Evolutionary conservation across 2,113 vertebrate species (phyloP).

Genomic region (Amblyornis subalaris): DNA sequence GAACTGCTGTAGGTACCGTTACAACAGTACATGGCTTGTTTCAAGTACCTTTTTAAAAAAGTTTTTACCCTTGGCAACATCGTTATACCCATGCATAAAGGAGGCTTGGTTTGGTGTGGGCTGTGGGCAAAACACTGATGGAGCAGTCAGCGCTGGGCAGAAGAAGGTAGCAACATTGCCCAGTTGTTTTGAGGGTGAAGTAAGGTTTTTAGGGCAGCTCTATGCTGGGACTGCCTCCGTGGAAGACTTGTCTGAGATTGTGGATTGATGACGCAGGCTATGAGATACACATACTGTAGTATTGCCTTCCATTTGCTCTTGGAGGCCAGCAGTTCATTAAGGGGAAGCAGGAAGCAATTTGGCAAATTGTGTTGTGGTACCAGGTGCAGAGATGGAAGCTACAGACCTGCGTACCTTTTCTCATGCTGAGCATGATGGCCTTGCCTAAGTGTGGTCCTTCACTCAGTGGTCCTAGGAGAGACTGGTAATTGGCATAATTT

Average conservation of each 20-base stretch:
- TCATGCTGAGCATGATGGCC: not conserved
- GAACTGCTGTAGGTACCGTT: not conserved
- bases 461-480: no score
- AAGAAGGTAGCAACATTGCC: not conserved
- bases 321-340: not conserved
- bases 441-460: not conserved
- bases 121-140: not conserved
- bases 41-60: not conserved
- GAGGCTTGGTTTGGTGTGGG: no score
- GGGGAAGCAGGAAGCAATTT: not conserved
- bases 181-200: not conserved
- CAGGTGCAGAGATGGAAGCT: not conserved
- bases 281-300: rapidly evolving
- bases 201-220: not conserved
- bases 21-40: not conserved
- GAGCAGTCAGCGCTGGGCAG: not conserved
- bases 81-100: rapidly evolving
- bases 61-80: not conserved
- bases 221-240: not conserved
- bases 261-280: not conserved
- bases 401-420: not conserved
- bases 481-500: not conserved
- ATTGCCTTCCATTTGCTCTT: not conserved
- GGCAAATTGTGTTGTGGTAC: not conserved
- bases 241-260: not conserved